Evolutionary conservation across 2,888 invertebrate species (phyloP), one percentile per base, ranked within the genome.

Genomic region (Tetramorium bicarinatum): DNA sequence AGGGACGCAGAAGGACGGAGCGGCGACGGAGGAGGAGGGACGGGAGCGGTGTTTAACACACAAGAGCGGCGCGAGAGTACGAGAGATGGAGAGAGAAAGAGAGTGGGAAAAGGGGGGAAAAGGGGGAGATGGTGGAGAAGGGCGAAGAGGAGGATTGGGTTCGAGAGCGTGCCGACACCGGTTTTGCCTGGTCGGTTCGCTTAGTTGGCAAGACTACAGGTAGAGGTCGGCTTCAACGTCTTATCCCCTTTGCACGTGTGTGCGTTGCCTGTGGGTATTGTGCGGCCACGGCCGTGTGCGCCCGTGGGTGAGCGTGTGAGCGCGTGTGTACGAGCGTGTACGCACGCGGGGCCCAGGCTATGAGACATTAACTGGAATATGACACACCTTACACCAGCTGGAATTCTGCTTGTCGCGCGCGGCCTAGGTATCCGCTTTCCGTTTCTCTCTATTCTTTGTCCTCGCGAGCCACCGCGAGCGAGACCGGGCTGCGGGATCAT

Each of bases 161-260:
- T 64, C 80, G 67, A 82, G 85, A 62, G 77, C 47, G 77, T 76
- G 84, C 66, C 84, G 86, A 86, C 88, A 90, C 88, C 88, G 89
- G 90, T 89, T 90, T 89, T 85, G 90, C 87, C 80, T 85, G 86
- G 87, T 87, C 85, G 88, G 83, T 85, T 86, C 34, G 84, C 75
- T 77, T 89, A 92, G 91, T 92, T 92, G 91, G 91, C 92, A 91
- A 90, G 91, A 90, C 91, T 92, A 87, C 89, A 87, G 91, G 87
- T 87, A 92, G 93, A 92, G 93, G 93, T 92, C 91, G 91, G 89
- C 87, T 85, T 87, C 90, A 89, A 87, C 85, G 82, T 85, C 84
- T 84, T 83, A 74, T 21, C 44, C 44, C 41, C 29, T 41, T 18
- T 41, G 29, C 11, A 2, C 25, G 29, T 56, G 8, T 62, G 61